Percentiles rank a stretch among this genome's conserved stretches.
These are phyloP conservation scores for Micromys minutus DNA, from an alignment of 2,113 vertebrate species.

Conservation along the genomic window DNA sequence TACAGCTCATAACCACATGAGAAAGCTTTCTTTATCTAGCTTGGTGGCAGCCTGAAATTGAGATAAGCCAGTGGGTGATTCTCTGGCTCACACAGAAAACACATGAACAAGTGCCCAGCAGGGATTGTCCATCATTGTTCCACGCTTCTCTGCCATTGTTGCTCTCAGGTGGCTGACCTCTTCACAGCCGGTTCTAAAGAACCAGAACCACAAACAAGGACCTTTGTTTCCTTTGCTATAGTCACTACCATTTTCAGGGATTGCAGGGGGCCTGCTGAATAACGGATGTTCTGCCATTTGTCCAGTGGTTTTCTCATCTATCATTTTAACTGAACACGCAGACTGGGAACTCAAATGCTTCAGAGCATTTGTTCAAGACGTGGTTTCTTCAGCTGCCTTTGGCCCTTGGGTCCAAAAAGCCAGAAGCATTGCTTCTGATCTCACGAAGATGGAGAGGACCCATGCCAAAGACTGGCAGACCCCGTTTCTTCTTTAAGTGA, in stretches of 20 bases:
- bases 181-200: constrained; percentile 88
- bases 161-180: constrained; percentile 89
- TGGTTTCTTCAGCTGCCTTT: constrained; percentile 83
- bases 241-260: constrained; percentile 85
- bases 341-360: constrained; percentile 82
- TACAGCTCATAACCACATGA: too few species aligned
- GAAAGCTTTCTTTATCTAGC: too few species aligned
- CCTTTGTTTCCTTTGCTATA: constrained; percentile 82
- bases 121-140: constrained; percentile 82
- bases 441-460: constrained; percentile 79
- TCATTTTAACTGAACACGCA: constrained; percentile 79
- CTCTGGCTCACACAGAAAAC: constrained; percentile 83
- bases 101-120: constrained; percentile 86
- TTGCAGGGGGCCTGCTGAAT: constrained; percentile 79
- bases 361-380: constrained; percentile 81
- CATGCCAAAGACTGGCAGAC: constrained; percentile 79
- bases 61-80: constrained; percentile 76
- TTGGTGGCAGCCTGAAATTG: too few species aligned
- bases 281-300: constrained; percentile 85
- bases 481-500: constrained; percentile 74
- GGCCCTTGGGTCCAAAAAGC: constrained; percentile 88
- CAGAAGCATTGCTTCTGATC: constrained; percentile 91
- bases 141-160: constrained; percentile 91
- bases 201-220: constrained; percentile 59
- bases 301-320: constrained; percentile 77